Base-by-base conservation (phyloP, 1,140 invertebrate species). In the Euschistus heros region DNA sequence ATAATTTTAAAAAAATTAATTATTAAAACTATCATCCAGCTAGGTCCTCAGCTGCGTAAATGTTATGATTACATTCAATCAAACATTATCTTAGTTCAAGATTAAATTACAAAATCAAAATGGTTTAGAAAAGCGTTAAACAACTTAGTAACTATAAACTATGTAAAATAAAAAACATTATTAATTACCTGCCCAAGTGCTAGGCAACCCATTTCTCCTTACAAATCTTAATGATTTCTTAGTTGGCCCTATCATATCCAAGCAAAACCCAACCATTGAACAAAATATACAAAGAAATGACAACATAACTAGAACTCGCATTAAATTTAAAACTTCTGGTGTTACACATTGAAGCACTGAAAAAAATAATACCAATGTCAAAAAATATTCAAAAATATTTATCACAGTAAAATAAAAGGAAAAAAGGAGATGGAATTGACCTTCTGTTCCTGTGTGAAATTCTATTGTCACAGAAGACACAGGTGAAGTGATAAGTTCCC, bases 201-300 rank as follows among this genome's bases (percentile, higher is more conserved):
- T 80, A 0, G 78, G 76, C 8, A 81, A 70, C 5, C 77, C 78
- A 73, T 80, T 80, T 63, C 78, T 74, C 68, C 78, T 72, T 5
- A 80, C 69, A 70, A 78, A 74, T 70, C 76, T 77, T 24, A 80
- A 74, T 6, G 75, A 73, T 73, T 74, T 76, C 61, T 75, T 79
- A 47, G 78, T 78, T 2, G 79, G 71, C 62, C 75, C 78, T 14
- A 76, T 76, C 3, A 81, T 69, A 69, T 81, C 80, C 52, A 81
- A 75, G 20, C 80, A 73, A 26, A 80, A 76, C 33, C 79, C 80
- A 57, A 80, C 73, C 67, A 76, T 76, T 0, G 79, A 80, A 63
- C 74, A 79, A 13, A 80, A 65, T 27, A 80, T 73, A 46, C 79
- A 76, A 74, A 80, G 75, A 66, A 81, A 79, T 65, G 77, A 80